Evolutionary conservation across 1,140 invertebrate genomes (phyloP), one percentile per base, ranked within the genome.

Genomic region (Archivesica marissinica): DNA sequence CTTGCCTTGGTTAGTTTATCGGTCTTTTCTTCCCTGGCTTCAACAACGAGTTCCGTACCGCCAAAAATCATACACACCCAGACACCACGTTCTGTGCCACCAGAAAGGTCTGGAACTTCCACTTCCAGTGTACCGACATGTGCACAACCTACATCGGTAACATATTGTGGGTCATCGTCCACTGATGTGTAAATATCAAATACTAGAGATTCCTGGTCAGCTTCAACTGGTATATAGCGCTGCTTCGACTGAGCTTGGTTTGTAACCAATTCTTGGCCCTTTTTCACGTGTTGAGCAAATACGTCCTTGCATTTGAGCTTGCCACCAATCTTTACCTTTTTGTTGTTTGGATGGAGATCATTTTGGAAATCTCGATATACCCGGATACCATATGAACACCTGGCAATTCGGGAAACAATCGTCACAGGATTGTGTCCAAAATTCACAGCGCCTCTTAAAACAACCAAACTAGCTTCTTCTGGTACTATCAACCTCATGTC

Each of bases 401-500:
- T 85, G 1, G 83, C 61, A 72, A 78, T 70, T 33, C 75, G 59
- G 11, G 74, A 70, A 0, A 39, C n/a, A 54, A 85, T 85, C 1
- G 61, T 59, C 9, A 74, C 23, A 0, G 83, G 83, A 44, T 59
- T 30, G 30, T 85, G 83, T 17, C 83, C 83, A 78, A 78, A 85
- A 13, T 70, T 70, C 6, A 79, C 75, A 17, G 83, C 83, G 2
- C 83, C 83, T 59, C 39, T 68, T 38, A 85, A 70, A 41, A 85
- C 83, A 20, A 75, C 61, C 35, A 85, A 44, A n/a, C 64, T 75
- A 3, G 61, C 50, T 38, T 85, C 83, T 25, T 54, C 23, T 0
- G 83, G 83, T 6, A 85, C 33, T 7, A 85, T 79, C 20, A 78
- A 13, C 15, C 50, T 23, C n/a, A 72, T 59, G 3, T 59, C 25